Percentiles rank a stretch among this genome's conserved stretches.
Conservation (phyloP, 2,888 invertebrate genomes). For the Chrysotoxum bicinctum region DNA sequence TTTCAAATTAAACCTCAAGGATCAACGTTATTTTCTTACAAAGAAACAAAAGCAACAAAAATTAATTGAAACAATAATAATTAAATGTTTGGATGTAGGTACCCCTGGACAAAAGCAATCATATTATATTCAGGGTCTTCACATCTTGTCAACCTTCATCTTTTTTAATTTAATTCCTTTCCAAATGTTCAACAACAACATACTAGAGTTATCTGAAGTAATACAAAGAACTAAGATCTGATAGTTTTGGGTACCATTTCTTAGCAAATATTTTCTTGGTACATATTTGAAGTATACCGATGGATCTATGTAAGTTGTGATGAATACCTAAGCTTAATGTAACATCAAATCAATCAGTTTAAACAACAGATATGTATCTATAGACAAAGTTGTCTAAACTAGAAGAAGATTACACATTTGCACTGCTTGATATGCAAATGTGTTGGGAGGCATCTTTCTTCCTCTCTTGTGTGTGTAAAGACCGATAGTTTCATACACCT, state of each 20-base stretch:
- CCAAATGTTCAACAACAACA: no score
- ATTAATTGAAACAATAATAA: no score
- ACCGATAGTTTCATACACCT: background rate
- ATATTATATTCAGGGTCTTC: no score
- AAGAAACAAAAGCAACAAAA: no score
- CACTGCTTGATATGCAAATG: background rate
- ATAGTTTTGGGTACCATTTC: background rate
- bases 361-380: conserved; percentile 7
- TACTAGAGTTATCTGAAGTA: no score
- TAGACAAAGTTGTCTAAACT: conserved; percentile 21
- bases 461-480: background rate
- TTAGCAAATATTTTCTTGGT: background rate
- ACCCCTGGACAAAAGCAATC: no score
- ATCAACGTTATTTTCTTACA: no score
- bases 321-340: background rate
- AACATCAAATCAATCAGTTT: conserved; percentile 17
- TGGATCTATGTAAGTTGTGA: background rate
- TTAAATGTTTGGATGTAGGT: no score
- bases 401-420: background rate
- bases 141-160: no score
- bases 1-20: no score
- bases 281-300: background rate
- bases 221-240: no score
- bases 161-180: no score
- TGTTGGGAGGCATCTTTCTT: background rate